These are phyloP conservation scores for Microplitis deprimator DNA, from an alignment of 2,888 invertebrate genomes.

Conservation along the genomic window DNA sequence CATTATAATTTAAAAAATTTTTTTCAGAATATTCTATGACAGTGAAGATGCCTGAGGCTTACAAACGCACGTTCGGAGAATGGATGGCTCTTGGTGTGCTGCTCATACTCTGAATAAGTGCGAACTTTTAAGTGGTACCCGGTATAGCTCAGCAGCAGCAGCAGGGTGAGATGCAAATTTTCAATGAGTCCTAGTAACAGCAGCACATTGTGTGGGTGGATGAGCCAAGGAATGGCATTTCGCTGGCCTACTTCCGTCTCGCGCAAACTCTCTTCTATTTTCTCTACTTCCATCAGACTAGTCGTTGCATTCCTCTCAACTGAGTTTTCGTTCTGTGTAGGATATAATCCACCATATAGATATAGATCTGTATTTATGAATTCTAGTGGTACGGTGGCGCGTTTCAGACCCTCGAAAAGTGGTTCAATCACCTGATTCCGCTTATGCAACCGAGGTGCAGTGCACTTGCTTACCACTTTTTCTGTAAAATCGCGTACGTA, in stretches of 20 bases:
- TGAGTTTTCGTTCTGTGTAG: background rate
- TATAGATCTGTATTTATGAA: background rate
- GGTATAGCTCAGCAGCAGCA: background rate
- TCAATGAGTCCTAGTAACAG: constrained; percentile 12
- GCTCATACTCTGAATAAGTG: constrained; percentile 11
- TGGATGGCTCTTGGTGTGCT: constrained; percentile 1
- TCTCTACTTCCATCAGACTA: background rate
- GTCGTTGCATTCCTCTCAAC: background rate
- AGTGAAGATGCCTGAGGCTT: constrained; percentile 19
- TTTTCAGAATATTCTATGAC: constrained; percentile 10
- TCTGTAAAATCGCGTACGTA: background rate
- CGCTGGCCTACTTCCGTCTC: constrained; percentile 28
- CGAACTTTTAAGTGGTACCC: constrained; percentile 27
- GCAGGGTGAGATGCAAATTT: constrained; percentile 15
- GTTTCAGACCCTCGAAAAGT: background rate
- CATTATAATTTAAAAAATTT: background rate
- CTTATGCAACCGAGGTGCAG: background rate
- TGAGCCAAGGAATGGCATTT: constrained; percentile 24
- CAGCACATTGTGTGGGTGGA: constrained; percentile 13
- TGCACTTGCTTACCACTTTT: background rate
- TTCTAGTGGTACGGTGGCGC: background rate
- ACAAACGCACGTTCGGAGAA: constrained; percentile 18
- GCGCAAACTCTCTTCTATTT: background rate
- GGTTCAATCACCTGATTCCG: background rate
- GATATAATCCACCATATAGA: background rate